phyloP scores from a whole-genome alignment of 2,113 vertebrate species.

The Syrrhaptes paradoxus region DNA sequence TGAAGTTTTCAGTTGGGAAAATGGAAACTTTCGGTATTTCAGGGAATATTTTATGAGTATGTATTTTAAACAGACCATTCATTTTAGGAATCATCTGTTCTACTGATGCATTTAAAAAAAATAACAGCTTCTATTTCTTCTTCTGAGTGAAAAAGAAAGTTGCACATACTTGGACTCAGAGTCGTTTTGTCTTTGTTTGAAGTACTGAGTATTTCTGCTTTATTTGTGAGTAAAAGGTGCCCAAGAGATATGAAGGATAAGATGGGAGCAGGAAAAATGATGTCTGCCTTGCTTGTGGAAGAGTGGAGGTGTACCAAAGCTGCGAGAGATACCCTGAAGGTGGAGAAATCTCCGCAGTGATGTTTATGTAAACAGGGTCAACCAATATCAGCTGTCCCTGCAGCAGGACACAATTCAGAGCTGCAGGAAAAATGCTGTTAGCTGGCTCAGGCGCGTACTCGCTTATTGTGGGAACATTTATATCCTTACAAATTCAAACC shows the following conservation, averaged over 20 bases:
- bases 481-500: neutral
- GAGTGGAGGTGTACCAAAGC: neutral
- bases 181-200: neutral
- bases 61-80: neutral
- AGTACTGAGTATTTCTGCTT: neutral
- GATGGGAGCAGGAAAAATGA: neutral
- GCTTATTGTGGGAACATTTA: neutral
- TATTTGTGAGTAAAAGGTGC: neutral
- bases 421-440: neutral
- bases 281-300: neutral
- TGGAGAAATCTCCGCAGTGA: neutral
- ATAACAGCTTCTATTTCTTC: neutral
- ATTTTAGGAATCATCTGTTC: neutral
- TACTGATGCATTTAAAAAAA: neutral
- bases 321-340: neutral
- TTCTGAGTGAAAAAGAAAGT: neutral
- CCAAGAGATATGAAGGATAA: neutral
- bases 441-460: neutral
- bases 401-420: neutral
- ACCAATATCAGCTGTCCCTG: fast-evolving
- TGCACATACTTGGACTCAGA: neutral
- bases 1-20: neutral
- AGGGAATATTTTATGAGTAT: neutral
- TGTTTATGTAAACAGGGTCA: neutral
- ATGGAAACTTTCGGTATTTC: neutral